Evolutionary conservation across 1,140 invertebrate genomes (phyloP).

Genomic region (Drosophila pectinifera): DNA sequence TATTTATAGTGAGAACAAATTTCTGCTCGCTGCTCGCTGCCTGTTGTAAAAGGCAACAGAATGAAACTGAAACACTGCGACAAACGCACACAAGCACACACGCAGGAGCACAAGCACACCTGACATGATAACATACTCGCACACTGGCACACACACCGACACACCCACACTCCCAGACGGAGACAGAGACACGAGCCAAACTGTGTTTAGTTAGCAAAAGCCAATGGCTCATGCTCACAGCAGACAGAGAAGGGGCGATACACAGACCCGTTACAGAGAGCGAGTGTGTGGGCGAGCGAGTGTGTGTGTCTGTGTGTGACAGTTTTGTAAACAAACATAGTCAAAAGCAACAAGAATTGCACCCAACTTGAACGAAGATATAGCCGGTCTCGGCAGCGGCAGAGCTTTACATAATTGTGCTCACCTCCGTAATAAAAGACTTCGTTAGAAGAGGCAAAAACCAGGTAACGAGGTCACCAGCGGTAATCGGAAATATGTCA

Average conservation of each 20-base stretch:
- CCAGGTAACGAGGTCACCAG: slow-evolving; percentile 26
- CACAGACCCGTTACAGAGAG: not conserved
- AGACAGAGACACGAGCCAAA: slow-evolving; percentile 16
- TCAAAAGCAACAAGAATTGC: slow-evolving; percentile 41
- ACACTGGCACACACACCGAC: too few species aligned
- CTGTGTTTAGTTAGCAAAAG: slow-evolving; percentile 75
- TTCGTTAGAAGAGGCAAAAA: slow-evolving; percentile 26
- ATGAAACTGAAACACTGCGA: slow-evolving; percentile 65
- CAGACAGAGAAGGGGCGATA: slow-evolving; percentile 15
- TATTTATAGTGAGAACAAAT: slow-evolving; percentile 79
- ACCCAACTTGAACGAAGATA: slow-evolving; percentile 30
- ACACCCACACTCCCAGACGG: slow-evolving; percentile 13
- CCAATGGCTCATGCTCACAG: slow-evolving; percentile 58
- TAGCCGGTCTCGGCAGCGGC: slow-evolving; percentile 30
- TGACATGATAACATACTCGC: slow-evolving; percentile 48
- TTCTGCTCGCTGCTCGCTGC: slow-evolving; percentile 31
- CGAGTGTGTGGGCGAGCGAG: not conserved
- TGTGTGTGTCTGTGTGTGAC: slow-evolving; percentile 19
- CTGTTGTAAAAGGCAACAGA: slow-evolving; percentile 53
- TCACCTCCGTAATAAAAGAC: slow-evolving; percentile 19
- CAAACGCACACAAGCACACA: slow-evolving; percentile 40
- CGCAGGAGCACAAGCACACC: slow-evolving; percentile 29
- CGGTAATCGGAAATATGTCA: slow-evolving; percentile 1
- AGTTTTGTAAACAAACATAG: slow-evolving; percentile 72
- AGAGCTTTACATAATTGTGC: slow-evolving; percentile 37